A percentile compares a stretch with the other conserved stretches of the same genome.
phyloP scores from a whole-genome alignment of 2,113 vertebrate genomes.

The Apaloderma vittatum region DNA sequence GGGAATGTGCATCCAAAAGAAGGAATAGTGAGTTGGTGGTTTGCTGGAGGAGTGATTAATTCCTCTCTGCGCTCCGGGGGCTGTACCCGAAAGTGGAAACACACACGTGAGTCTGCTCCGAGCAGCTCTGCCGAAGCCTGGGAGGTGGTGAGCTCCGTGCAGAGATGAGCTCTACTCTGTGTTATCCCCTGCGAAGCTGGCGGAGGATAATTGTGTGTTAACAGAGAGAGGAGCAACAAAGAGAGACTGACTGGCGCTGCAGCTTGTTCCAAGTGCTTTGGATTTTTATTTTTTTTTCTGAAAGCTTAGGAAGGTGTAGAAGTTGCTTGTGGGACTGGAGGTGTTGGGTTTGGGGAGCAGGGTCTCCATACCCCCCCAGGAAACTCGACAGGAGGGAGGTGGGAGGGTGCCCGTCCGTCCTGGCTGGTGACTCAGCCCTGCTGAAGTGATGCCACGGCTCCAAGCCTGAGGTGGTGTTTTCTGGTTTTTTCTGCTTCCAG shows the following conservation, averaged over 20 bases:
- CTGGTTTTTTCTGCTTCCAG: background rate
- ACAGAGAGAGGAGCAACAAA: background rate
- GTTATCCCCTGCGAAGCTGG: accelerated
- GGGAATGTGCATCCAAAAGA: background rate
- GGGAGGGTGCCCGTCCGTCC: background rate
- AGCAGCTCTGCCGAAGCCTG: background rate
- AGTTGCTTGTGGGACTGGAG: background rate
- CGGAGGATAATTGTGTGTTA: background rate
- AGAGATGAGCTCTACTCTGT: background rate
- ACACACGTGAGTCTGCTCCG: accelerated
- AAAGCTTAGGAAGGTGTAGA: background rate
- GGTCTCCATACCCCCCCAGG: background rate
- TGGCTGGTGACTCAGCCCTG: background rate
- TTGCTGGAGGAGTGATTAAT: background rate
- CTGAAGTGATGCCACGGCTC: background rate
- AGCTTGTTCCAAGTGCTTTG: background rate
- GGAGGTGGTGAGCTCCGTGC: accelerated
- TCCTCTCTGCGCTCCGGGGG: accelerated
- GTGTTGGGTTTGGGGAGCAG: background rate
- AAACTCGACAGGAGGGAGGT: background rate
- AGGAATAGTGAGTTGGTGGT: background rate
- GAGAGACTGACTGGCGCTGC: background rate
- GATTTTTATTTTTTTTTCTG: background rate
- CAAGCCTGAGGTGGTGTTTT: background rate
- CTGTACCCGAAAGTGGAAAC: background rate